Percentiles rank a stretch among this genome's conserved stretches.
phyloP scores from a whole-genome alignment of 2,797 vertebrate species.

The Sebastes hubbsi region DNA sequence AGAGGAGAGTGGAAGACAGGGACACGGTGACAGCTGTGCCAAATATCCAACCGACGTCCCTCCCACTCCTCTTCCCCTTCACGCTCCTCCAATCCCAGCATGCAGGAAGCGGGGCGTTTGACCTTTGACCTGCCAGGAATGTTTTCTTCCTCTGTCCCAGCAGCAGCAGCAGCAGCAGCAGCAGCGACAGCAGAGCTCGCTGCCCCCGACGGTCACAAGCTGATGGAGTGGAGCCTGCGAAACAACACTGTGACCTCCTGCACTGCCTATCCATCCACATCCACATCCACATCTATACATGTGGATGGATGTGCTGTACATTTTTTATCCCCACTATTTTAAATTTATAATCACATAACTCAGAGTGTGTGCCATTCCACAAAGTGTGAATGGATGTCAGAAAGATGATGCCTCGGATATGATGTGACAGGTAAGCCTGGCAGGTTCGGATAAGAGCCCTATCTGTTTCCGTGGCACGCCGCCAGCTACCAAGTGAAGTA shows the following conservation, averaged over 20 bases:
- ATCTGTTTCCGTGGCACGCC: conserved; percentile 34
- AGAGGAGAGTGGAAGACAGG: conserved; percentile 10
- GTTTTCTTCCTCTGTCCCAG: conserved; percentile 53
- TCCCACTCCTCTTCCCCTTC: conserved; percentile 22
- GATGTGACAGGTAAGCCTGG: conserved; percentile 35
- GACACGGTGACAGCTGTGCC: conserved; percentile 26
- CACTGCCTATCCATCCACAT: conserved; percentile 8
- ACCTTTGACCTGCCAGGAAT: conserved; percentile 72
- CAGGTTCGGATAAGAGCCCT: conserved; percentile 24
- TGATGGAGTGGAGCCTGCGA: conserved; percentile 51
- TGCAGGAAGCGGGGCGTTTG: conserved; percentile 69
- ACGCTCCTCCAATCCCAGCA: conserved; percentile 43
- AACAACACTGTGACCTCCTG: conserved; percentile 24
- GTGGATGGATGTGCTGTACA: not conserved
- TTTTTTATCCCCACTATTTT: conserved; percentile 3
- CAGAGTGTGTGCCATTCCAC: not conserved
- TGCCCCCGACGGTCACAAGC: conserved; percentile 13
- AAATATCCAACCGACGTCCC: conserved; percentile 19
- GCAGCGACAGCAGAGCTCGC: not conserved
- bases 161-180: conserved; percentile 4
- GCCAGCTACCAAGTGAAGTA: conserved; percentile 58
- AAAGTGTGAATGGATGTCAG: conserved; percentile 36
- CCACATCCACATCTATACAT: not conserved
- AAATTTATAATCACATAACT: conserved; percentile 22
- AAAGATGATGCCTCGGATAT: conserved; percentile 20